These are phyloP conservation scores for Morone chrysops DNA, from an alignment of 2,113 vertebrate genomes.

Conservation along the genomic window DNA sequence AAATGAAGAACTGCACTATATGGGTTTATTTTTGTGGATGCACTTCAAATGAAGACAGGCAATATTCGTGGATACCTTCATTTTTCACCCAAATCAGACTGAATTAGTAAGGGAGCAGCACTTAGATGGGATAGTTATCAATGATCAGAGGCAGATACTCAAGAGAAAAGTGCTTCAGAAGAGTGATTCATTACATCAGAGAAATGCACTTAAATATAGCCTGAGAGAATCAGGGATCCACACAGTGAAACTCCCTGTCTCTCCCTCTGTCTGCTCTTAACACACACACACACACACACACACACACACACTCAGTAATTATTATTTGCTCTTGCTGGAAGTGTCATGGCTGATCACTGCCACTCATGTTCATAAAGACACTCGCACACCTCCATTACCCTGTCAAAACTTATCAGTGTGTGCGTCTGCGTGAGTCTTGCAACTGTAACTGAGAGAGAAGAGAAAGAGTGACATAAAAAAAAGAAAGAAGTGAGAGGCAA, in stretches of 20 bases:
- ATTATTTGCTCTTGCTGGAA: slow-evolving; percentile 28
- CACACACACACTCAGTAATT: slow-evolving; percentile 1
- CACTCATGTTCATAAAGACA: slow-evolving; percentile 36
- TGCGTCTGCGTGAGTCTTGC: slow-evolving; percentile 12
- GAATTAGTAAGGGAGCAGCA: slow-evolving; percentile 23
- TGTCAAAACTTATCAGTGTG: slow-evolving; percentile 37
- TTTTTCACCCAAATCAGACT: slow-evolving; percentile 20
- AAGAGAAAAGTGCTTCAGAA: slow-evolving; percentile 33
- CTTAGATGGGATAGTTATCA: slow-evolving; percentile 40
- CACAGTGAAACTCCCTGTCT: slow-evolving; percentile 4
- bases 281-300: slow-evolving; percentile 2
- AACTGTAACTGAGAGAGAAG: slow-evolving; percentile 39
- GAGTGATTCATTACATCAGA: slow-evolving; percentile 53
- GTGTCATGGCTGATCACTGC: slow-evolving; percentile 50
- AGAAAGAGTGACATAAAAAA: slow-evolving; percentile 25
- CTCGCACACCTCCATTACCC: slow-evolving; percentile 37
- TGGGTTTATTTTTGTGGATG: not conserved
- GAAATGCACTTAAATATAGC: slow-evolving; percentile 41
- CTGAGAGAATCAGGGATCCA: slow-evolving; percentile 19
- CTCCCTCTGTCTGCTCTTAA: slow-evolving; percentile 13
- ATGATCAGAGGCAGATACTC: slow-evolving; percentile 43
- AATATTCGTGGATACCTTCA: not conserved
- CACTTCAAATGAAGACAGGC: slow-evolving; percentile 17
- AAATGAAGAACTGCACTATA: not conserved
- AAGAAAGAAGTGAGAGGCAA: slow-evolving; percentile 30